Evolutionary conservation across 2,113 vertebrate species (phyloP).

Genomic region (Thunnus thynnus): DNA sequence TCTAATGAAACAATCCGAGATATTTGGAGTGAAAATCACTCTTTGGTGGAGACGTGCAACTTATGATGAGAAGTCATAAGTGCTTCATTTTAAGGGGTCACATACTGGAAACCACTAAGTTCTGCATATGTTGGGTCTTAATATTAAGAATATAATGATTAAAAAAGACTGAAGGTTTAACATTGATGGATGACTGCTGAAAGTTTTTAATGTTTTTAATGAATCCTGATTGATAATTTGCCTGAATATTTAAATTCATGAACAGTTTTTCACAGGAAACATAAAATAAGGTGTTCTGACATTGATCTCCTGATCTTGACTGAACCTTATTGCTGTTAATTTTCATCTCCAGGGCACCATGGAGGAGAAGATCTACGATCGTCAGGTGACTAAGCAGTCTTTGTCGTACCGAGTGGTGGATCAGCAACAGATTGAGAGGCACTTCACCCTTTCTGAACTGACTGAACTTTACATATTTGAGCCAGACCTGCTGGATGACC

Average conservation of each 20-base stretch:
- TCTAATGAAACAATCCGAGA: too few species aligned
- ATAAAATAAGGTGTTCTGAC: not conserved
- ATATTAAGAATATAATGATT: not conserved
- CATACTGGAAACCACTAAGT: not conserved
- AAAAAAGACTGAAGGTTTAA: too few species aligned
- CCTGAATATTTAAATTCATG: not conserved
- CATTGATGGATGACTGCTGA: not conserved
- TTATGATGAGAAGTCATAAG: too few species aligned
- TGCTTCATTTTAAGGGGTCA: too few species aligned
- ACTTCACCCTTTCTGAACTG: conserved; percentile 96
- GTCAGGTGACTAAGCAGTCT: conserved; percentile 97
- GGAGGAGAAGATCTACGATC: conserved; percentile 99
- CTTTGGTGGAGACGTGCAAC: too few species aligned
- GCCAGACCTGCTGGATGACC: conserved; percentile 92
- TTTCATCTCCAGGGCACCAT: conserved; percentile 91
- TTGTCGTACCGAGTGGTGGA: conserved; percentile 95
- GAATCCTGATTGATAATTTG: not conserved
- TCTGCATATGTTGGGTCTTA: not conserved
- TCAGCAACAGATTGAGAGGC: conserved; percentile 96
- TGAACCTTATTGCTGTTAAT: not conserved
- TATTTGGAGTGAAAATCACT: too few species aligned
- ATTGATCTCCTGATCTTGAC: not conserved
- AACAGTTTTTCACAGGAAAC: not conserved
- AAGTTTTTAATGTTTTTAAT: not conserved
- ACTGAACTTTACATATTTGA: conserved; percentile 95